These are phyloP conservation scores for Anableps anableps DNA, from an alignment of 2,797 vertebrate species.

Conservation along the genomic window DNA sequence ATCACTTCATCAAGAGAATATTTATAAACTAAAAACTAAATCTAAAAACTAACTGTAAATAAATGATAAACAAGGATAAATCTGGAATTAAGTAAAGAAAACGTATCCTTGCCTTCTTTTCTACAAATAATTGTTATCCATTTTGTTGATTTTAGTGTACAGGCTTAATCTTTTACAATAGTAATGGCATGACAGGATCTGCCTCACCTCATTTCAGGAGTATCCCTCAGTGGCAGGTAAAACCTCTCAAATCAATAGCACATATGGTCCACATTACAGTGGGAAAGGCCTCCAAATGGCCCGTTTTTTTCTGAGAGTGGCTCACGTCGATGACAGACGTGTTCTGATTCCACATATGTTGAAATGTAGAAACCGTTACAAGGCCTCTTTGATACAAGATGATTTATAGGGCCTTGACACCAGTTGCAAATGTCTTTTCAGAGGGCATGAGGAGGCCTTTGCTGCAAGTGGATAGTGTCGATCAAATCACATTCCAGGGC, in stretches of 20 bases:
- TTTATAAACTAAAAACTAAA: constrained; percentile 12
- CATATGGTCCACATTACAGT: constrained; percentile 84
- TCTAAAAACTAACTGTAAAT: constrained; percentile 1
- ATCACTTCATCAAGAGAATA: constrained; percentile 44
- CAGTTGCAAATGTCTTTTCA: constrained; percentile 80
- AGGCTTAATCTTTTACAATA: constrained; percentile 62
- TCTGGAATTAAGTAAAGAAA: background rate
- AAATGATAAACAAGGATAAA: background rate
- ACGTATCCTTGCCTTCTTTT: constrained; percentile 5
- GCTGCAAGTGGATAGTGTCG: constrained; percentile 78
- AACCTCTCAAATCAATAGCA: constrained; percentile 76
- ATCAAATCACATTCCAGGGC: constrained; percentile 72
- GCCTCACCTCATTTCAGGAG: constrained; percentile 71
- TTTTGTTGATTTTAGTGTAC: constrained; percentile 72
- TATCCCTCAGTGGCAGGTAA: constrained; percentile 76
- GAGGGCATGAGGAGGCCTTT: constrained; percentile 71
- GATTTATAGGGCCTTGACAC: constrained; percentile 86
- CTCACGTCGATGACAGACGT: constrained; percentile 81
- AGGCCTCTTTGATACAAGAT: constrained; percentile 85
- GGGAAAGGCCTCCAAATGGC: constrained; percentile 74
- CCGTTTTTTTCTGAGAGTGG: constrained; percentile 73
- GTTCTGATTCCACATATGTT: constrained; percentile 86
- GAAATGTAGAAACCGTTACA: constrained; percentile 86
- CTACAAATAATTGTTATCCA: constrained; percentile 58
- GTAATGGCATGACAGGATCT: constrained; percentile 61